phyloP scores from a whole-genome alignment of 2,888 invertebrate species.

The Lamellibrachia satsuma region DNA sequence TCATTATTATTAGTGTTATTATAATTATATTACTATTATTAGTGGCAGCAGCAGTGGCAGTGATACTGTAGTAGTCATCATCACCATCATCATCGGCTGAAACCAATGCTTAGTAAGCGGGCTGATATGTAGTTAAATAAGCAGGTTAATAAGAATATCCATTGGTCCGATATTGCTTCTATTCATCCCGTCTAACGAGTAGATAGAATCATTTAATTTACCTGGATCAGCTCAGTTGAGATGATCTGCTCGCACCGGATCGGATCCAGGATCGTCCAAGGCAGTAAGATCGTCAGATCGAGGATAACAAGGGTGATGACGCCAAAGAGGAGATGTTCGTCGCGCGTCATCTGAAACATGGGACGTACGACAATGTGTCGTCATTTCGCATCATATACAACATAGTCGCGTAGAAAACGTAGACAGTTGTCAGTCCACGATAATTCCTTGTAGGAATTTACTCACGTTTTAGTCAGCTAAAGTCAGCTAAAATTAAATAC shows the following conservation, averaged over 20 bases:
- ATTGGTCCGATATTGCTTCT: neutral
- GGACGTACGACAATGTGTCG: no score
- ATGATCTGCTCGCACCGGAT: slow-evolving; percentile 30
- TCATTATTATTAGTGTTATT: no score
- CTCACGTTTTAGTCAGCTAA: no score
- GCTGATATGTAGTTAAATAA: neutral
- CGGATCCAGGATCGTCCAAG: slow-evolving; percentile 39
- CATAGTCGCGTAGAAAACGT: neutral
- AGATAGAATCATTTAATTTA: neutral
- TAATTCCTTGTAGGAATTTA: no score
- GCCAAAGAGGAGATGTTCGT: slow-evolving; percentile 32
- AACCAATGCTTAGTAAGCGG: neutral
- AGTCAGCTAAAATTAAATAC: no score
- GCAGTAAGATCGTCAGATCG: slow-evolving; percentile 37
- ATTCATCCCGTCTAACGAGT: neutral
- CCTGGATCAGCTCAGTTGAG: neutral
- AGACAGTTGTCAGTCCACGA: no score
- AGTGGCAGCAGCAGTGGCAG: neutral
- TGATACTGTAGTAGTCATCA: no score
- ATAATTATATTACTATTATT: no score
- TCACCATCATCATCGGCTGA: no score
- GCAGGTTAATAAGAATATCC: neutral
- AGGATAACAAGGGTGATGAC: slow-evolving; percentile 33
- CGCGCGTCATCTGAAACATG: neutral
- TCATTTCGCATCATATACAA: no score